These are phyloP conservation scores for Synaphobranchus kaupii DNA, from an alignment of 2,797 vertebrate genomes.

Conservation along the genomic window DNA sequence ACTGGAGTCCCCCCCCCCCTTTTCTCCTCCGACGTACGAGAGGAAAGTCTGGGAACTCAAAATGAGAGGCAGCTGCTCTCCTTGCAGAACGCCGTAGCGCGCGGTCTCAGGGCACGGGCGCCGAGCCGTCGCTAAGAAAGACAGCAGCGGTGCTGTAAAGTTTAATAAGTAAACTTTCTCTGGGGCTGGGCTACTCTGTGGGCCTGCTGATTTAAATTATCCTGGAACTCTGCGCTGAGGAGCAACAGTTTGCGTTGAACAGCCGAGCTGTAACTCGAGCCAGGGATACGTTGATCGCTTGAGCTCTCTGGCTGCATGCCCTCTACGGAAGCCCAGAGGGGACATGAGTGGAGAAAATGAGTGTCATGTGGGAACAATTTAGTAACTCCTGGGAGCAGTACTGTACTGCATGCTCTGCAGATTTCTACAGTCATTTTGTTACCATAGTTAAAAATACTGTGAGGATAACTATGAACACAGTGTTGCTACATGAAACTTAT, in stretches of 20 bases:
- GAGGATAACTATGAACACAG: background rate
- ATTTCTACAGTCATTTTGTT: background rate
- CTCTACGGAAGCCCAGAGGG: background rate
- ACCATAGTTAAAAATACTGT: background rate
- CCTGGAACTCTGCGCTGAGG: background rate
- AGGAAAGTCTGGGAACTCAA: background rate
- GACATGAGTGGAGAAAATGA: background rate
- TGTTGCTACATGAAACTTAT: background rate
- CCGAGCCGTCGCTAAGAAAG: background rate
- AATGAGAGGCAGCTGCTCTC: background rate
- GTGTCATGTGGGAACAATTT: constrained; percentile 5
- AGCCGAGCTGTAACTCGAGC: background rate
- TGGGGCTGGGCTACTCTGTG: background rate
- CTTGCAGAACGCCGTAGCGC: background rate
- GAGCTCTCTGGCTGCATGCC: background rate
- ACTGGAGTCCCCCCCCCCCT: background rate
- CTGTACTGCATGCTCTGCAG: background rate
- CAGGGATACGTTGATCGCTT: too few species aligned
- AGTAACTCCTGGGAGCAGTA: background rate
- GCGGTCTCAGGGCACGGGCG: background rate
- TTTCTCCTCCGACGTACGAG: background rate
- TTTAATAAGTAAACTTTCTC: background rate
- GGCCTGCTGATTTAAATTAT: background rate
- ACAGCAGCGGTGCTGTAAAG: background rate
- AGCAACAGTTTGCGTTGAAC: background rate